phyloP scores from a whole-genome alignment of 1,140 invertebrate species.

The Leptoteleia sp. region DNA sequence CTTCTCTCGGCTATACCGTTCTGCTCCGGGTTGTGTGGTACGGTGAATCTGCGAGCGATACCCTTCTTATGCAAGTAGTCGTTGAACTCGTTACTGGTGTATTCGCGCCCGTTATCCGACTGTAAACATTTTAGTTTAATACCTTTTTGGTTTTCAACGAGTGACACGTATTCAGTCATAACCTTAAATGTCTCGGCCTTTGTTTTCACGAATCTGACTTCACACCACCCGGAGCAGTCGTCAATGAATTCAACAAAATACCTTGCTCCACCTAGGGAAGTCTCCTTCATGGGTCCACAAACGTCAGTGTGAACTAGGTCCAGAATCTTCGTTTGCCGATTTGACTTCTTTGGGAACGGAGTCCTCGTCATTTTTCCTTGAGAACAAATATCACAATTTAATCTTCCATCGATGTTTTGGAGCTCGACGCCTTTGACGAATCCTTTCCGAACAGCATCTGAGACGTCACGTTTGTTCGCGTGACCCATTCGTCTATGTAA shows the following conservation, averaged over 20 bases:
- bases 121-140: background rate
- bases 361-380: conserved; percentile 3
- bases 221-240: background rate
- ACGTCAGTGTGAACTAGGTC: background rate
- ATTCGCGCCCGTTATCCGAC: background rate
- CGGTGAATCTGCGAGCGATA: background rate
- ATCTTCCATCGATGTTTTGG: background rate
- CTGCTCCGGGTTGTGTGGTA: background rate
- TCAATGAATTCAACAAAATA: conserved; percentile 5
- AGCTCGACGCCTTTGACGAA: background rate
- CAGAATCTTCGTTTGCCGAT: background rate
- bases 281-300: background rate
- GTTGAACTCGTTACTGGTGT: background rate
- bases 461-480: conserved; percentile 2
- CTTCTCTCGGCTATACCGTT: background rate
- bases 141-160: conserved; percentile 1
- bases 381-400: background rate
- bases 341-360: background rate
- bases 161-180: background rate
- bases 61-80: background rate
- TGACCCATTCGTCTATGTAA: conserved; percentile 11
- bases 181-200: background rate
- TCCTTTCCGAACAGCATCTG: background rate
- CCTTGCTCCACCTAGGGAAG: background rate
- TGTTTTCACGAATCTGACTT: background rate